phyloP scores from a whole-genome alignment of 2,888 invertebrate genomes.

The Drosophila meridiana region DNA sequence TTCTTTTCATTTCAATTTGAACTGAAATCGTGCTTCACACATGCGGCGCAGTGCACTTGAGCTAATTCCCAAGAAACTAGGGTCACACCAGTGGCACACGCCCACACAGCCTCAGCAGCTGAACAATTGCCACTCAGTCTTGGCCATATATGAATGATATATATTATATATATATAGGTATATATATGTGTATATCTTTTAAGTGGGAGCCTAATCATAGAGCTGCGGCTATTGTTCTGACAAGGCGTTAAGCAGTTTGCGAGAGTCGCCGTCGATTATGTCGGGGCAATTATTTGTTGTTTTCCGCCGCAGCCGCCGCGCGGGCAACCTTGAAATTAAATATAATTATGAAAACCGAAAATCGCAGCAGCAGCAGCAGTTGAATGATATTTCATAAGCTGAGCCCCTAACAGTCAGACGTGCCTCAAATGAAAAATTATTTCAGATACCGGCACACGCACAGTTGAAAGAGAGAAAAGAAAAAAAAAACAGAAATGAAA shows the following conservation, averaged over 20 bases:
- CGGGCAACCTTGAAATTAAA: constrained; percentile 79
- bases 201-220: constrained; percentile 56
- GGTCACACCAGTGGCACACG: constrained; percentile 50
- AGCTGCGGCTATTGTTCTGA: constrained; percentile 72
- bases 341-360: constrained; percentile 73
- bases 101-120: constrained; percentile 33
- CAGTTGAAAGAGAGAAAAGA: constrained; percentile 26
- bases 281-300: constrained; percentile 67
- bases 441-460: constrained; percentile 78
- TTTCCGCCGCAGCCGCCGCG: constrained; percentile 49
- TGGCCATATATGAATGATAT: constrained; percentile 18
- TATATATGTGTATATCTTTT: constrained; percentile 20
- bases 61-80: constrained; percentile 67
- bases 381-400: constrained; percentile 76
- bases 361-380: constrained; percentile 58
- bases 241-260: constrained; percentile 78
- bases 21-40: constrained; percentile 62
- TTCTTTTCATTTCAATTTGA: constrained; percentile 11
- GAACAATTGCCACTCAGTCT: constrained; percentile 43
- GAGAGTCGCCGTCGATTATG: constrained; percentile 63
- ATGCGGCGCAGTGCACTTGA: constrained; percentile 70
- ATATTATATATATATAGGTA: background rate
- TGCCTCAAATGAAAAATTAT: constrained; percentile 79
- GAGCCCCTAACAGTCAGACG: constrained; percentile 51
- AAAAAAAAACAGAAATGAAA: constrained; percentile 9